Percentiles rank a stretch among this genome's conserved stretches.
phyloP scores from a whole-genome alignment of 2,888 invertebrate genomes.

The Coremacera marginata region DNA sequence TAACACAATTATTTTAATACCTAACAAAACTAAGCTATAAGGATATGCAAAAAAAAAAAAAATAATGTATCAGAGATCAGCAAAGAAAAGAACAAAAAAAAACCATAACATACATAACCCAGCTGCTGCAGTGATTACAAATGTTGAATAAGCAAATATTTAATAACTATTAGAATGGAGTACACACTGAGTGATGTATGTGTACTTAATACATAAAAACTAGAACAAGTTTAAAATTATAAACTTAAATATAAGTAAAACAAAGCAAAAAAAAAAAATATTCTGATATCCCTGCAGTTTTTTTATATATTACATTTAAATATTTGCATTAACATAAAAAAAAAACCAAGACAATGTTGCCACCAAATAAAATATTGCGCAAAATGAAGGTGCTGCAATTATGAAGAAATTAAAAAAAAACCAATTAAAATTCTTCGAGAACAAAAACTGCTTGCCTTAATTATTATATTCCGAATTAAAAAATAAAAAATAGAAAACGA shows the following conservation, averaged over 20 bases:
- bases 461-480: conserved; percentile 20
- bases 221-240: background rate
- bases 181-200: background rate
- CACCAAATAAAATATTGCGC: too few species aligned
- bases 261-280: background rate
- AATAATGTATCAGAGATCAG: background rate
- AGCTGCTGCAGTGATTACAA: too few species aligned
- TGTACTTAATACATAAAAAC: background rate
- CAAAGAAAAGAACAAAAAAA: background rate
- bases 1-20: background rate
- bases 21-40: background rate
- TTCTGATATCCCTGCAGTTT: background rate
- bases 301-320: conserved; percentile 6
- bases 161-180: too few species aligned
- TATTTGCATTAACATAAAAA: background rate
- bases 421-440: background rate
- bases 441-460: conserved; percentile 34
- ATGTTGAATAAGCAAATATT: too few species aligned
- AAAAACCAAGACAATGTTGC: background rate
- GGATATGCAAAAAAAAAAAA: background rate
- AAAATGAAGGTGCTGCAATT: background rate
- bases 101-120: too few species aligned
- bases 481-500: background rate
- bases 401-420: background rate
- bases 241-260: background rate